These are phyloP conservation scores for Nylanderia fulva DNA, from an alignment of 1,140 invertebrate species.

Conservation along the genomic window DNA sequence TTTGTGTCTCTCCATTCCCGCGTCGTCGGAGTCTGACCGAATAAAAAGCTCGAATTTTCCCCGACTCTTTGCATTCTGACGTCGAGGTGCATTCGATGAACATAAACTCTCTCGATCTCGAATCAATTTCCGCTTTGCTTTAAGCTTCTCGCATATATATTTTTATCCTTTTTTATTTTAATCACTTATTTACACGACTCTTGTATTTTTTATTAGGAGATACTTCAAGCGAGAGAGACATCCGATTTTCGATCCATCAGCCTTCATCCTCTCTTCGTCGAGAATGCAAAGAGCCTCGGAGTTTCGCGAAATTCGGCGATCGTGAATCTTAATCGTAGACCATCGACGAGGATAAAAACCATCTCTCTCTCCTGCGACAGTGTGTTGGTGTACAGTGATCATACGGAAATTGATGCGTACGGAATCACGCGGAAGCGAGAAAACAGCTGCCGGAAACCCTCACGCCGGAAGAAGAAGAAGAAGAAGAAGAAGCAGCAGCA, in stretches of 20 bases:
- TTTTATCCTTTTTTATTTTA: no score
- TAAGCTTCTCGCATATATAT: no score
- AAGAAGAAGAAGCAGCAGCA: no score
- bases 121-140: no score
- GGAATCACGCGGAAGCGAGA: slow-evolving; percentile 56
- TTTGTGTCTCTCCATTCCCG: slow-evolving; percentile 6
- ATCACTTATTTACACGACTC: no score
- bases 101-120: background rate
- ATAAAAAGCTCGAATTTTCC: slow-evolving; percentile 46
- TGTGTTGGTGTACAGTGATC: slow-evolving; percentile 71
- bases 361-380: slow-evolving; percentile 7
- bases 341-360: background rate
- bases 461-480: slow-evolving; percentile 30
- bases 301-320: background rate
- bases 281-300: no score
- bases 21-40: background rate
- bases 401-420: slow-evolving; percentile 65
- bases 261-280: no score
- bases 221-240: no score
- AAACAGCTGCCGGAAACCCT: slow-evolving; percentile 64
- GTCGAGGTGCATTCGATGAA: background rate
- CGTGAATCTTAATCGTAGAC: background rate
- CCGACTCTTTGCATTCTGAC: slow-evolving; percentile 21
- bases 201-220: no score
- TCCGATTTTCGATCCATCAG: no score